Base-by-base conservation (phyloP, 2,113 vertebrate species). In the Lichenostomus cassidix region DNA sequence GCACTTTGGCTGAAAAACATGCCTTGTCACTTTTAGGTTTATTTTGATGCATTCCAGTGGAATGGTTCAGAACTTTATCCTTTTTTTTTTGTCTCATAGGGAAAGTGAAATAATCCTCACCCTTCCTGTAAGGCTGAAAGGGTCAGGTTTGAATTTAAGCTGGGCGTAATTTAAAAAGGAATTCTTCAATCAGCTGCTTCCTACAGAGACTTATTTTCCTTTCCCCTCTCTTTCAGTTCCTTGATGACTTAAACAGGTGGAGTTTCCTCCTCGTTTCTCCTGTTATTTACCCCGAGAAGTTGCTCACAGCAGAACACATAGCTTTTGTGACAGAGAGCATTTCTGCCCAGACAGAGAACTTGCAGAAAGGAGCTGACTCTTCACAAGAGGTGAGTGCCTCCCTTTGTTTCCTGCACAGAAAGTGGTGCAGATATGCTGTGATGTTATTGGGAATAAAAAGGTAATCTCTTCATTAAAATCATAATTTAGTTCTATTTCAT, bases 191-290 rank as follows among this genome's bases (percentile, higher is more conserved):
- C 35, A 28, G 28, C 29, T 69, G 8, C 65, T 81, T 78, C 17
- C 50, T 58, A 3, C 22, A 8, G 49, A 44, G 42, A 23, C 33
- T 69, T 42, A 3, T 19, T 74, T 35, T 89, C 29, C 74, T 89
- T 90, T 87, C 71, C 44, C 37, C 1, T 79, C 96, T 71, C 47
- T 77, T 88, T 53, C 93, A 99, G 99, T 98, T 95, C 41, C 98
- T 98, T 60, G 98, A 98, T 50, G 99, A 99, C 88, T 96, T 99
- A 79, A 99, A 97, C 98, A 98, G 98, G 67, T 99, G 99, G 99
- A 99, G 97, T 8, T 87, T 98, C 4, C 95, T 98, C 65, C 91
- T 98, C 14, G 77, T 97, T 31, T 97, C 99, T 42, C 97, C 98
- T 41, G 83, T 98, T 37, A 16, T 97, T 67, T 91, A 50, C 90